These are phyloP conservation scores for Echiichthys vipera DNA, from an alignment of 2,797 vertebrate genomes.

Conservation along the genomic window DNA sequence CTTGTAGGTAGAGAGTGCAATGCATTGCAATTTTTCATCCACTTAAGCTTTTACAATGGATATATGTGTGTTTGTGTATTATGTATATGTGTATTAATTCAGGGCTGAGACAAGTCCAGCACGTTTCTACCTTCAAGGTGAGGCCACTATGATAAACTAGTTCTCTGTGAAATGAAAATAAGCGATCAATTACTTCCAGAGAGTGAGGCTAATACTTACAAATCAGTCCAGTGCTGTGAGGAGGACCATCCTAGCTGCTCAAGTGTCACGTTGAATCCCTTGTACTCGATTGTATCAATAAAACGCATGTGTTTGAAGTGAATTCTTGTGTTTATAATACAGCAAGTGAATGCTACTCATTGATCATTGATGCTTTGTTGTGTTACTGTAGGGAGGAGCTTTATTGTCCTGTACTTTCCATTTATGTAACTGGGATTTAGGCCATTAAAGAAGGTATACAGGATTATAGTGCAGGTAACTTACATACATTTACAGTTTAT, in stretches of 20 bases:
- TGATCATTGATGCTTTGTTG: neutral
- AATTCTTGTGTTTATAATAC: neutral
- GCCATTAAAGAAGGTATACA: neutral
- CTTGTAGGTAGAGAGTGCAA: no score
- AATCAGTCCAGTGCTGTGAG: neutral
- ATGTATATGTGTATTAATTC: neutral
- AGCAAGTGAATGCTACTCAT: neutral
- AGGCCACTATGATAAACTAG: neutral
- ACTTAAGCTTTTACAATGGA: neutral
- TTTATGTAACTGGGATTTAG: slow-evolving; percentile 12
- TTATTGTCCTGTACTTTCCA: neutral
- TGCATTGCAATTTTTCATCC: neutral
- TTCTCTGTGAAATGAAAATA: slow-evolving; percentile 3
- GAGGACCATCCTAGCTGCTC: neutral
- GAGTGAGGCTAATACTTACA: neutral
- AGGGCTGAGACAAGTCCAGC: neutral
- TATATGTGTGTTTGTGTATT: neutral
- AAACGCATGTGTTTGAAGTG: neutral
- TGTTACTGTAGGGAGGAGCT: neutral
- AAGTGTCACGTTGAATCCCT: neutral
- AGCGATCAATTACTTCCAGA: neutral
- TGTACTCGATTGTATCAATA: neutral
- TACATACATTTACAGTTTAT: neutral
- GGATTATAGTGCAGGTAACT: neutral
- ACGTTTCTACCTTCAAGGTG: neutral